Conservation (phyloP, 2,888 invertebrate genomes). For the Cataglyphis cursor region DNA sequence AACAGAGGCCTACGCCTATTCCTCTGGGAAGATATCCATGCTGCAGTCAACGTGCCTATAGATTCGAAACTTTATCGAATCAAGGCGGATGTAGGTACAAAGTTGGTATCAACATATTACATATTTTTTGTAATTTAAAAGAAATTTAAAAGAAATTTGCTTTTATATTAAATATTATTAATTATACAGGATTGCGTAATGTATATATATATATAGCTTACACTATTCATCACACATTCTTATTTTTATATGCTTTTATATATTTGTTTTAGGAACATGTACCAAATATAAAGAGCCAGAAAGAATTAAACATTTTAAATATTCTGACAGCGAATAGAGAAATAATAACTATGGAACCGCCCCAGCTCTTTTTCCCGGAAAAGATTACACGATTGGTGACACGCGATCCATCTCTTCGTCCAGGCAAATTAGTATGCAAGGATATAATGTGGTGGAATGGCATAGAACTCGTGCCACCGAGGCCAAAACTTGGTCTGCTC, state of each 20-base stretch:
- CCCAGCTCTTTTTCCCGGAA: constrained; percentile 91
- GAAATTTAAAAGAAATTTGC: not conserved
- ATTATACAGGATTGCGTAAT: not conserved
- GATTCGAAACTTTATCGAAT: constrained; percentile 91
- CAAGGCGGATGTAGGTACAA: constrained; percentile 88
- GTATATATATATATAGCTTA: not conserved
- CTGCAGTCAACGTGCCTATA: constrained; percentile 94
- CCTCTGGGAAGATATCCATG: constrained; percentile 94
- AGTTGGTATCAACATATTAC: constrained; percentile 69
- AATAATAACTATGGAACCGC: constrained; percentile 90
- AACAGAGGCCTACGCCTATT: constrained; percentile 89
- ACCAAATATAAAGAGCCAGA: constrained; percentile 89
- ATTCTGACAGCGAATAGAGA: constrained; percentile 89
- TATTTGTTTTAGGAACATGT: constrained; percentile 89
- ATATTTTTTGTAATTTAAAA: constrained; percentile 1
- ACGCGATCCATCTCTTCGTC: constrained; percentile 87
- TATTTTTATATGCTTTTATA: not conserved
- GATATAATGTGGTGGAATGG: constrained; percentile 93
- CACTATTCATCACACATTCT: too few species aligned
- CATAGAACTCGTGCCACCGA: constrained; percentile 89
- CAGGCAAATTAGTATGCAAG: constrained; percentile 89
- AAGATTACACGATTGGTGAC: constrained; percentile 90
- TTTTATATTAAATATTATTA: not conserved
- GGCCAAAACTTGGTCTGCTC: constrained; percentile 89
- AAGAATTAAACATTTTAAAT: constrained; percentile 90